Percentiles rank a stretch among this genome's conserved stretches.
These are phyloP conservation scores for Lasiurus cinereus DNA, from an alignment of 2,113 vertebrate species.

Conservation along the genomic window DNA sequence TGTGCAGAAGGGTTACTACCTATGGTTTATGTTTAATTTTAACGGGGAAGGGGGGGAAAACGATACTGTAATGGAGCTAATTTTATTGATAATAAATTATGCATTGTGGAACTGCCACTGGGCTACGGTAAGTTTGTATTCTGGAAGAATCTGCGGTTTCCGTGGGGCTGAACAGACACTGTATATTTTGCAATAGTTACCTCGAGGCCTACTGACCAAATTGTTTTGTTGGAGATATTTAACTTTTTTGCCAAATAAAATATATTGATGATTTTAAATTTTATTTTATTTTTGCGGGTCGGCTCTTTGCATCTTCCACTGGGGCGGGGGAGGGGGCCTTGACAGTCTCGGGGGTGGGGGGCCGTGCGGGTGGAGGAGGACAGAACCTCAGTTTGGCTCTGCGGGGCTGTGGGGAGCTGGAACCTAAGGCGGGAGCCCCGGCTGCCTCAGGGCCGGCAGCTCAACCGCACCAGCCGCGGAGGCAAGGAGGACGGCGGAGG, in stretches of 20 bases:
- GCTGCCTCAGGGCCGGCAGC: neutral
- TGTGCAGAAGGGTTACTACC: conserved; percentile 91
- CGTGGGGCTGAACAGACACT: conserved; percentile 88
- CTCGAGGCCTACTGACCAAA: conserved; percentile 96
- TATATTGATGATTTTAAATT: conserved; percentile 90
- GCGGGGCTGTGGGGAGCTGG: neutral
- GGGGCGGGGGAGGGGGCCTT: neutral
- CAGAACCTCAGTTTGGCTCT: neutral
- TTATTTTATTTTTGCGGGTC: conserved; percentile 63
- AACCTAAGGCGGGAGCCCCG: neutral
- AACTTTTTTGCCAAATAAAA: conserved; percentile 98
- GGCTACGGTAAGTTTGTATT: conserved; percentile 90
- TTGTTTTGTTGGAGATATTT: conserved; percentile 94
- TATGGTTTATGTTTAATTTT: conserved; percentile 90
- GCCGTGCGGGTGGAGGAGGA: neutral
- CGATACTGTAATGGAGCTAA: conserved; percentile 90
- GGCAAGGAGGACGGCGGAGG: neutral
- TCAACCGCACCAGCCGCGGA: rapidly evolving
- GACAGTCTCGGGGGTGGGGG: neutral
- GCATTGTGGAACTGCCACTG: conserved; percentile 87
- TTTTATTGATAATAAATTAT: conserved; percentile 93
- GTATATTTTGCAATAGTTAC: conserved; percentile 95
- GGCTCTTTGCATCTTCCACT: conserved; percentile 55
- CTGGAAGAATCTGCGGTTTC: conserved; percentile 84
- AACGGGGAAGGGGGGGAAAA: conserved; percentile 74